Base-by-base conservation (phyloP, 2,888 invertebrate genomes). In the Urechis unicinctus region DNA sequence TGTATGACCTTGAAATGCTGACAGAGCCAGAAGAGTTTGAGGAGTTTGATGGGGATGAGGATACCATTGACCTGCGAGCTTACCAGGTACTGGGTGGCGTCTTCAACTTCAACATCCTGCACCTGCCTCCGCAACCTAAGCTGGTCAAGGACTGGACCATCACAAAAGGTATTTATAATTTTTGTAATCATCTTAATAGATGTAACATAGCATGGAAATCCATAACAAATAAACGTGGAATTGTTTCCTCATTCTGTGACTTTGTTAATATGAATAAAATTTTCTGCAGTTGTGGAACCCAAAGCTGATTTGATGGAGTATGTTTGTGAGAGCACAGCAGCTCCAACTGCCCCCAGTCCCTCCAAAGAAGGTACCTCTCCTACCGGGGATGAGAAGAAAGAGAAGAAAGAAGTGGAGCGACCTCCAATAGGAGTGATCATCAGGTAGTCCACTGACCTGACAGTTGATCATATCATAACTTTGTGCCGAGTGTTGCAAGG, bases 91-190 rank as follows among this genome's bases (percentile, higher is more conserved):
- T 77, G 5, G 76, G 77, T 13, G 76, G 73, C 3, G 62, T 77
- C 21, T 73, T 73, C 63, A 65, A 70, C 55, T 69, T 78, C 55
- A 68, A 74, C 55, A 62, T 78, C 21, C 65, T 76, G 48, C 51
- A 69, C 41, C 65, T 78, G 50, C 77, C 78, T 46, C 77, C 77
- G 13, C 78, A 78, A 55, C 77, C 78, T 17, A 75, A 74, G 53
- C 61, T 61, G 47, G 67, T 69, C 53, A 70, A 70, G 29, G 61
- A 66, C 43, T 76, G 76, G 74, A 66, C 64, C 36, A 70, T 77
- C 29, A 74, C 72, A 9, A 64, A 67, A 62, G 63, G 75, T 77
- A n/a, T n/a, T n/a, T n/a, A n/a, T n/a, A n/a, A n/a, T n/a, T n/a
- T n/a, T n/a, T n/a, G n/a, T n/a, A n/a, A n/a, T n/a, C n/a, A n/a